A percentile compares a stretch with the other conserved stretches of the same genome.
Evolutionary conservation across 2,113 vertebrate genomes (phyloP).

Genomic region (Lanius collurio): DNA sequence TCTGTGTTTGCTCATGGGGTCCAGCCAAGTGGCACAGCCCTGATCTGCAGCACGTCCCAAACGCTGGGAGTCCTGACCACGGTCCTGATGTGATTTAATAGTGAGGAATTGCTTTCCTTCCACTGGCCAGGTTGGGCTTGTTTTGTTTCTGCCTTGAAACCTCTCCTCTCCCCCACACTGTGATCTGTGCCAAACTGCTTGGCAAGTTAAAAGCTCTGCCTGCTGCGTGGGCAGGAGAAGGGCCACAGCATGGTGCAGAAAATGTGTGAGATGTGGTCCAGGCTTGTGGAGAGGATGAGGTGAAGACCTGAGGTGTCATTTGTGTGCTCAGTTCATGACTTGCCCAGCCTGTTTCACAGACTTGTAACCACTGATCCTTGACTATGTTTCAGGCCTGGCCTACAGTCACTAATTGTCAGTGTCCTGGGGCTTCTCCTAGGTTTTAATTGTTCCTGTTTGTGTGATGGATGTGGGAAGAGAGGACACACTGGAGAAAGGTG

Average conservation of each 20-base stretch:
- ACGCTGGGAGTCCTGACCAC: accelerated
- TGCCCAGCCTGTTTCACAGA: background rate
- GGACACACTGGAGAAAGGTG: background rate
- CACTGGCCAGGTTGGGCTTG: background rate
- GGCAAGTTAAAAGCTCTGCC: background rate
- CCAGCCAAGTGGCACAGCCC: background rate
- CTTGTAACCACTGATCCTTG: background rate
- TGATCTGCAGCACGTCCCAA: background rate
- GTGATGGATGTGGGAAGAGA: background rate
- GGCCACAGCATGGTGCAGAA: background rate
- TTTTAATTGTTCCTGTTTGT: background rate
- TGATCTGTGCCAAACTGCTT: background rate
- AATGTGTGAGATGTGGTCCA: background rate
- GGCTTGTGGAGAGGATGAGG: background rate
- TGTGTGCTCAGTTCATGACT: background rate
- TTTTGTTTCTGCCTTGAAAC: background rate
- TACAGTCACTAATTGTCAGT: background rate
- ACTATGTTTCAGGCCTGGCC: background rate
- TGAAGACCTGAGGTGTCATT: background rate
- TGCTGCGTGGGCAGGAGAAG: conserved; percentile 2
- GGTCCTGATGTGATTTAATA: background rate
- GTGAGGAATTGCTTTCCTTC: background rate
- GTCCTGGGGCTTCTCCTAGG: background rate
- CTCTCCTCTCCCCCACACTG: background rate
- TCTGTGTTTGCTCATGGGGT: background rate